Evolutionary conservation across 1,140 invertebrate genomes (phyloP), one percentile per base, ranked within the genome.

Genomic region (Panulirus ornatus): DNA sequence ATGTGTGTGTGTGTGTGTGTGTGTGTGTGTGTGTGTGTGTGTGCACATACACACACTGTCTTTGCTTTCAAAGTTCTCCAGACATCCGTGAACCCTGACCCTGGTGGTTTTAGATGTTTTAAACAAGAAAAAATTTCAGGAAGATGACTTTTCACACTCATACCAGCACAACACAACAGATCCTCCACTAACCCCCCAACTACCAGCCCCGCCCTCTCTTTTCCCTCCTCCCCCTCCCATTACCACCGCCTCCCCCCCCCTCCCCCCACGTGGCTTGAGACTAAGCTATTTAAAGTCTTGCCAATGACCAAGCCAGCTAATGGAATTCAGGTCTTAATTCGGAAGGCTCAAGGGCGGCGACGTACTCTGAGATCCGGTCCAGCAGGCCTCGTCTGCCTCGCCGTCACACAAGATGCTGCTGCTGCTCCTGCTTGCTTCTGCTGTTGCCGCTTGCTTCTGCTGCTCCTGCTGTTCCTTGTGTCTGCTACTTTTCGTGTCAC

Each of bases 311-410:
- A 79, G 47, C 85, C 85, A 36, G 70, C 73, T 88, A 88, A 88
- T 88, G 85, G 85, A 88, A 88, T 88, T 88, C 85, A 88, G 22
- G 75, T 79, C 85, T 88, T 88, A 78, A 88, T 88, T 88, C 85
- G 85, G 85, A 81, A 88, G 75, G 30, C 75, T 75, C 81, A 66
- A 88, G 44, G 40, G 34, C 75, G 40, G 40, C 75, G 40, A 27
- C 16, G 75, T 79, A 70, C 75, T 88, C 85, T 42, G 47, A 88
- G 84, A 79, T n/a, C 58, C 42, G 44, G 85, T 70, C 85, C n/a
- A n/a, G n/a, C n/a, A n/a, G n/a, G n/a, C n/a, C n/a, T n/a, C n/a
- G n/a, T n/a, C n/a, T n/a, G n/a, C n/a, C n/a, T n/a, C n/a, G n/a
- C n/a, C n/a, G n/a, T n/a, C n/a, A n/a, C n/a, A n/a, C n/a, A n/a